A percentile compares a stretch with the other conserved stretches of the same genome.
phyloP scores from a whole-genome alignment of 2,888 invertebrate genomes.

The Ormyrus nitidulus region DNA sequence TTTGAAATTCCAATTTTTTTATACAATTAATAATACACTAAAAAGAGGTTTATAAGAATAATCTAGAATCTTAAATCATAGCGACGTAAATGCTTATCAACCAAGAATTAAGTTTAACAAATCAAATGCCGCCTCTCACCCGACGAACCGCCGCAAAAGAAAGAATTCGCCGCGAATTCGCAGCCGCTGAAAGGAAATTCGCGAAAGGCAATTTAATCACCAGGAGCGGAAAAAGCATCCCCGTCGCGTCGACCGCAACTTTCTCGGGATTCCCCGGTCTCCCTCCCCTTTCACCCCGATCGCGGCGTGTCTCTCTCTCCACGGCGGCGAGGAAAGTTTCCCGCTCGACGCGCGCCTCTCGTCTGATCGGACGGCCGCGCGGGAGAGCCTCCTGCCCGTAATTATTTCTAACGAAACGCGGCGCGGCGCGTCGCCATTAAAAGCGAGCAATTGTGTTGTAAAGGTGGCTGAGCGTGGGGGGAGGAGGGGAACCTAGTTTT shows the following conservation, averaged over 20 bases:
- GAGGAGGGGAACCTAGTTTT: conserved; percentile 71
- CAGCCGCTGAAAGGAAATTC: too few relatives aligned
- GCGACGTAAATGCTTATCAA: too few relatives aligned
- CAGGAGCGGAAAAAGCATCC: neutral
- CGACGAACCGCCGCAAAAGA: too few relatives aligned
- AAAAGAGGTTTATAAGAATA: too few relatives aligned
- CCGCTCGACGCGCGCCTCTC: neutral
- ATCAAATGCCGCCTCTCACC: too few relatives aligned
- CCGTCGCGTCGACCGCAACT: conserved; percentile 6
- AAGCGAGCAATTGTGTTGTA: neutral
- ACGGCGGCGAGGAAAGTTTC: neutral
- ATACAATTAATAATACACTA: too few relatives aligned
- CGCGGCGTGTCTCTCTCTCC: neutral
- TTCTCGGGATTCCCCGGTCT: neutral
- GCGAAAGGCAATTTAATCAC: neutral
- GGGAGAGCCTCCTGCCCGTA: neutral
- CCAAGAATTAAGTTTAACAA: too few relatives aligned
- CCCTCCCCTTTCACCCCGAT: neutral
- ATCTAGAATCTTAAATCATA: too few relatives aligned
- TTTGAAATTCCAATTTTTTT: too few relatives aligned
- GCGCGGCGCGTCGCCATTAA: neutral
- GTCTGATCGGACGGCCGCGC: conserved; percentile 7
- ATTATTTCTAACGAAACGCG: conserved; percentile 43
- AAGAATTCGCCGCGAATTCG: too few relatives aligned
- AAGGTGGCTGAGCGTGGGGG: conserved; percentile 60